Base-by-base conservation (phyloP, 1,140 invertebrate species). In the Drosophila asahinai region DNA sequence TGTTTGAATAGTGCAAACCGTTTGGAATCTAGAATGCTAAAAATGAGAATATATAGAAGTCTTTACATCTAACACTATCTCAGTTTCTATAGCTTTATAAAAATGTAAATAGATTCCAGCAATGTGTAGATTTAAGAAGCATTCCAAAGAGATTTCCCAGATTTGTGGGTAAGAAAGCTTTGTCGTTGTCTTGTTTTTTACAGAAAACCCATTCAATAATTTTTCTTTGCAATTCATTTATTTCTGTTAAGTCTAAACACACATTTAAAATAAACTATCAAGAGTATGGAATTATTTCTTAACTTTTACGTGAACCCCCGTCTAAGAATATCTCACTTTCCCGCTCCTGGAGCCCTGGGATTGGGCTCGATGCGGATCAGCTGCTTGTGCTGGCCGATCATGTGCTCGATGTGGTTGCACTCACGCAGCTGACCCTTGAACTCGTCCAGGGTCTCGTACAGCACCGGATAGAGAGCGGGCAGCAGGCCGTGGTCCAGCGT, bases 401-500 rank as follows among this genome's bases (percentile, higher is more conserved):
- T 86, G 33, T 97, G 92, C 42, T 96, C 94, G 77, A 95, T 94
- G 64, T 94, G 94, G 2, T 94, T 94, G 8, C 93, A 93, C 48
- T 94, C 93, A 27, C 94, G 93, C 33, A 94, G 93, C 2, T 95
- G 93, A 1, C 95, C 93, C 48, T 94, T 94, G 86, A 97, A 97
- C 87, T 97, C 95, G 51, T 95, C 87, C 62, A 96, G 95, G 1
- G 96, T 96, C 79, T 97, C 91, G 15, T 95, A 78, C 36, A 97
- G 95, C 12, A 95, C 92, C 0, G 95, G 95, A 78, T 96, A 94
- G 12, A 97, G 93, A n/a, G 95, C 92, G 3, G 94, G 93, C 22
- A 98, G 92, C 55, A 95, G 94, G 0, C 94, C 95, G 80, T 97
- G 97, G 86, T 97, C 97, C 15, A 98, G 82, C 0, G 96, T 97